phyloP scores from a whole-genome alignment of 2,888 invertebrate species.

The Apamea sordens region DNA sequence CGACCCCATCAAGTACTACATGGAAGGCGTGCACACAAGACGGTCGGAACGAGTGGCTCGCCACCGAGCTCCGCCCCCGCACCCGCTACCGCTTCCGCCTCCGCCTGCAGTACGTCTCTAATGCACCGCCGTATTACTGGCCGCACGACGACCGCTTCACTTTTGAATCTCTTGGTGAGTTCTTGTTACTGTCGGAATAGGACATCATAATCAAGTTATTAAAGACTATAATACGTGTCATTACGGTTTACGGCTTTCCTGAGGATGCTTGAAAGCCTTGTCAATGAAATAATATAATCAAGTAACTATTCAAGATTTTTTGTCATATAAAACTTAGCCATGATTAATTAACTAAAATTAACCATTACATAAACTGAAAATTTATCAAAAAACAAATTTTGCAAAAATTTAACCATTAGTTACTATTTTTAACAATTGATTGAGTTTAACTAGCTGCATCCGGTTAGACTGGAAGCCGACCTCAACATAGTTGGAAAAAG shows the following conservation, averaged over 20 bases:
- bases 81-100: conserved; percentile 95
- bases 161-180: conserved; percentile 93
- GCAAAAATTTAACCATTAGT: too few relatives aligned
- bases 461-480: too few relatives aligned
- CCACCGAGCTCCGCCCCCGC: conserved; percentile 92
- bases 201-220: background rate
- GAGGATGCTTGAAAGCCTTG: background rate
- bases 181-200: background rate
- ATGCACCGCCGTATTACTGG: conserved; percentile 92
- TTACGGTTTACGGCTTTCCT: background rate
- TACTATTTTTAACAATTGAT: too few relatives aligned
- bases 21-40: conserved; percentile 76
- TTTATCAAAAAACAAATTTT: too few relatives aligned
- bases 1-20: conserved; percentile 79
- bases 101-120: conserved; percentile 91
- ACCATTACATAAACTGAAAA: too few relatives aligned
- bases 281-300: background rate
- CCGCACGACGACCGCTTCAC: conserved; percentile 92
- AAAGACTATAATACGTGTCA: background rate
- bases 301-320: background rate
- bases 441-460: too few relatives aligned
- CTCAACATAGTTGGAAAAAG: too few relatives aligned
- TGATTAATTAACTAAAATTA: background rate
- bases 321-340: background rate
- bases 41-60: conserved; percentile 78